These are phyloP conservation scores for Acanthornis magna DNA, from an alignment of 2,797 vertebrate genomes.

Conservation along the genomic window DNA sequence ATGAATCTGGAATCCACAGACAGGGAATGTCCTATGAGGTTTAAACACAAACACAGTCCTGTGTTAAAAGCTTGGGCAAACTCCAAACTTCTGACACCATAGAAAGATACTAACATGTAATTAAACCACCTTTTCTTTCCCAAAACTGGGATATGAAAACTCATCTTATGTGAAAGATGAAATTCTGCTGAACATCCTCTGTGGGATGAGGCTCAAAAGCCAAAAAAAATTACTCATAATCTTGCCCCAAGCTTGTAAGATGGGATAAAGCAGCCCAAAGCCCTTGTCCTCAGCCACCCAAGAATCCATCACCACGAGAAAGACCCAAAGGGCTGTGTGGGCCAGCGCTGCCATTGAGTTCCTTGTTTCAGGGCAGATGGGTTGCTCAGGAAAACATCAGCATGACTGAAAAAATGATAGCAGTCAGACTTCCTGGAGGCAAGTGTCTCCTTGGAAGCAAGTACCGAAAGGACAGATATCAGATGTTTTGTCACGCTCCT, in stretches of 20 bases:
- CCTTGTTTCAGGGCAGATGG: background rate
- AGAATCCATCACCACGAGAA: background rate
- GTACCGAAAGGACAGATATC: background rate
- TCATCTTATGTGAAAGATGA: background rate
- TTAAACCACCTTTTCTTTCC: background rate
- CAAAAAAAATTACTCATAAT: background rate
- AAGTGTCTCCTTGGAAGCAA: background rate
- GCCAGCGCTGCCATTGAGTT: background rate
- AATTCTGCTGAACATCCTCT: background rate
- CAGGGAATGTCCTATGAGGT: slow-evolving; percentile 48
- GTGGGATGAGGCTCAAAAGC: background rate
- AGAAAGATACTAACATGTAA: background rate
- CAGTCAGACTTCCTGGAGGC: background rate
- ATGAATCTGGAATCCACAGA: slow-evolving; percentile 69
- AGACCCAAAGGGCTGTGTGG: background rate
- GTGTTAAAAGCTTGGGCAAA: background rate
- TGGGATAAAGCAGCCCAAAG: background rate
- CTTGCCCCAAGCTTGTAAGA: background rate
- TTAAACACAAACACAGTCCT: background rate
- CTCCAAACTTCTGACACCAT: background rate
- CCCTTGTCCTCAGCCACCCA: background rate
- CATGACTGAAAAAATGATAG: background rate
- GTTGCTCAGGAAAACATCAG: background rate
- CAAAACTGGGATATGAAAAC: background rate
- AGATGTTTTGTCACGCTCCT: background rate